Conservation (phyloP, 2,888 invertebrate genomes). For the Apamea anceps region DNA sequence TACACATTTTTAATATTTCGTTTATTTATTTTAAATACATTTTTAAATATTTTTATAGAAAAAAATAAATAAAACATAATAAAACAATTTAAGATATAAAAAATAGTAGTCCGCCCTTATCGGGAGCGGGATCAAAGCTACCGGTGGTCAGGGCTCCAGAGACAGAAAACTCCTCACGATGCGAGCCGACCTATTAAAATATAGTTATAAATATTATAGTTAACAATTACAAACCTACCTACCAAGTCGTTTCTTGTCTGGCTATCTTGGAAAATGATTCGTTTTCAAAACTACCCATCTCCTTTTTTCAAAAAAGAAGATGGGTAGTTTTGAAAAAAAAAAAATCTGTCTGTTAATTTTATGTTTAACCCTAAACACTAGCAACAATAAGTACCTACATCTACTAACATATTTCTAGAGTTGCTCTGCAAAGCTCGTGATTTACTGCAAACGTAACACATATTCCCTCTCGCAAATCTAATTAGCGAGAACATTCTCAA, state of each 20-base stretch:
- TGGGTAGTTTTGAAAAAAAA: too few relatives aligned
- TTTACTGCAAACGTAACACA: constrained; percentile 57
- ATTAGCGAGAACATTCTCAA: constrained; percentile 82
- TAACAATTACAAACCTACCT: not conserved
- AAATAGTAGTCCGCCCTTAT: too few relatives aligned
- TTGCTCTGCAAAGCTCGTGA: constrained; percentile 45
- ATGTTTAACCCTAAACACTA: not conserved
- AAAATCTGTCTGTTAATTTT: not conserved
- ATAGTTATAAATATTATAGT: not conserved
- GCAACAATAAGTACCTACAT: constrained; percentile 2
- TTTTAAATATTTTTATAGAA: too few relatives aligned
- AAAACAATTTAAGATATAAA: too few relatives aligned
- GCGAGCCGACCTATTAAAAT: not conserved
- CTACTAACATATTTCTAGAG: constrained; percentile 25
- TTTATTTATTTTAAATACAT: too few relatives aligned
- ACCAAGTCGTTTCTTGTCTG: not conserved
- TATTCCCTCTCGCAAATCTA: constrained; percentile 69
- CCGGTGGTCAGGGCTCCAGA: not conserved
- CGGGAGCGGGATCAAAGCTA: too few relatives aligned
- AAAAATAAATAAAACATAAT: too few relatives aligned
- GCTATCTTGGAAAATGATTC: not conserved
- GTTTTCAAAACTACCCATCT: not conserved
- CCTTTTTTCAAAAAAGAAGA: too few relatives aligned
- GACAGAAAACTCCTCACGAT: not conserved
- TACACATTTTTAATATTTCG: too few relatives aligned